Evolutionary conservation across 2,797 vertebrate genomes (phyloP).

Genomic region (Lutjanus argentimaculatus): DNA sequence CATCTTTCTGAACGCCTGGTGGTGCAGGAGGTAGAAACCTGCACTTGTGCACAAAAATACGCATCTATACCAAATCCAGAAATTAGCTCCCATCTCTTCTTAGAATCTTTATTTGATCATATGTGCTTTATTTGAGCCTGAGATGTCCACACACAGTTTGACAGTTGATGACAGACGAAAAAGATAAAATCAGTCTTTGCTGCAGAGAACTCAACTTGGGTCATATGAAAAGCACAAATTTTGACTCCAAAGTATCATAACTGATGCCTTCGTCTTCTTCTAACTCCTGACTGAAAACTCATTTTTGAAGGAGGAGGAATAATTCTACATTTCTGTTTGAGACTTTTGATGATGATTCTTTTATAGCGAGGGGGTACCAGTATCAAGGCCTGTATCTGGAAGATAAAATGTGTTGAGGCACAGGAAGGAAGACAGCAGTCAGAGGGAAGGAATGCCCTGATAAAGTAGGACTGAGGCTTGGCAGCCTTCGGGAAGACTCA

Average conservation of each 20-base stretch:
- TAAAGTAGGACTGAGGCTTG: slow-evolving; percentile 27
- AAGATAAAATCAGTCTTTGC: neutral
- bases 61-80: neutral
- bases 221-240: too few relatives aligned
- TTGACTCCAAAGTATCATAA: neutral
- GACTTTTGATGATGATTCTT: neutral
- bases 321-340: slow-evolving; percentile 10
- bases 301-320: neutral
- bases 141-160: neutral
- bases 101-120: neutral
- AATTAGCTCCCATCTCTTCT: neutral
- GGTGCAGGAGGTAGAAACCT: neutral
- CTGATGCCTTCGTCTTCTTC: neutral
- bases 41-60: neutral
- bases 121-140: neutral
- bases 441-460: slow-evolving; percentile 54
- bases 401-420: slow-evolving; percentile 7
- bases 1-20: neutral
- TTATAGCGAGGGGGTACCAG: neutral
- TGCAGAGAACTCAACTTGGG: neutral
- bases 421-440: slow-evolving; percentile 70
- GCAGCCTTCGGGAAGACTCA: neutral
- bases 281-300: neutral
- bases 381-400: slow-evolving; percentile 55
- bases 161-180: neutral